phyloP scores from a whole-genome alignment of 2,888 invertebrate genomes.

The Ametastegia equiseti region DNA sequence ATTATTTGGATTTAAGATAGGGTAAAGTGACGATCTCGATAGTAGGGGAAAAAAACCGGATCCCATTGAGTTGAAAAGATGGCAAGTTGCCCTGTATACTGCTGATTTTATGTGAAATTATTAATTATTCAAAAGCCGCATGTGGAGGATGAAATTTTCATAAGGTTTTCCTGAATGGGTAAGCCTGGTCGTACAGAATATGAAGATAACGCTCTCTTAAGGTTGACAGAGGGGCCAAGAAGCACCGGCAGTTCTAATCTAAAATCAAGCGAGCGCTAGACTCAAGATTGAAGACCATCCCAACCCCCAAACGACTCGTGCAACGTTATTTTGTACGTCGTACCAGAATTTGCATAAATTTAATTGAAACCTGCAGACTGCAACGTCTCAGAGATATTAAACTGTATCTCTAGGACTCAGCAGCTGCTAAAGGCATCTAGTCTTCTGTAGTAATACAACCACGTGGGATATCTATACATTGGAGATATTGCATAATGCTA shows the following conservation, averaged over 20 bases:
- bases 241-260: conserved; percentile 20
- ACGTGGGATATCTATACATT: conserved; percentile 19
- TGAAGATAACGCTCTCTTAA: conserved; percentile 23
- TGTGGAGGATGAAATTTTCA: not conserved
- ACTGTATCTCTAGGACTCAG: conserved; percentile 25
- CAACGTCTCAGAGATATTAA: conserved; percentile 43
- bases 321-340: conserved; percentile 38
- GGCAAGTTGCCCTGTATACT: not conserved
- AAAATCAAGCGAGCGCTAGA: conserved; percentile 29
- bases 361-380: conserved; percentile 45
- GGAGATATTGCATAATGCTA: conserved; percentile 18
- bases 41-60: not conserved
- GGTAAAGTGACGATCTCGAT: not conserved
- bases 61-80: not conserved
- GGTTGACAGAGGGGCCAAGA: conserved; percentile 27
- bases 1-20: too few species aligned
- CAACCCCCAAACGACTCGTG: conserved; percentile 18
- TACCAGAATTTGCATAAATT: conserved; percentile 41
- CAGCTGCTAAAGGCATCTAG: conserved; percentile 12
- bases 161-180: not conserved
- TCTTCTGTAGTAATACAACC: not conserved
- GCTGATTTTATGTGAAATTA: not conserved
- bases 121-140: not conserved
- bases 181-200: not conserved
- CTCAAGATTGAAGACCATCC: conserved; percentile 33